phyloP scores from a whole-genome alignment of 2,888 invertebrate species.

The Anthophora plumipes region DNA sequence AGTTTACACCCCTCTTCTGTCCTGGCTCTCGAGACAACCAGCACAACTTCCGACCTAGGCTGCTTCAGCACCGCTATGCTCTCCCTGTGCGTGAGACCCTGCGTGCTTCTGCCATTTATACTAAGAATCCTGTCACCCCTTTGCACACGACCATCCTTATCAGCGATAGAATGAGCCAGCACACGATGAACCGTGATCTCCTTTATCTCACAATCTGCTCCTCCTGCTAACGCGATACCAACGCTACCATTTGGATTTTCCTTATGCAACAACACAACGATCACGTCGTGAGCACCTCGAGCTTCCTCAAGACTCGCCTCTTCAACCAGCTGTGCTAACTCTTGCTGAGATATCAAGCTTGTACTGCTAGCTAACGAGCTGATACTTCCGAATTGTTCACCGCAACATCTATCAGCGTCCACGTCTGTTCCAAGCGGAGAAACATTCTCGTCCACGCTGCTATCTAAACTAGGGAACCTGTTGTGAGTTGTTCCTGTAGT shows the following conservation, averaged over 20 bases:
- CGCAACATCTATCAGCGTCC: slow-evolving; percentile 74
- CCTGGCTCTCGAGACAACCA: slow-evolving; percentile 89
- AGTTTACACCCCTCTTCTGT: slow-evolving; percentile 74
- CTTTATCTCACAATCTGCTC: slow-evolving; percentile 95
- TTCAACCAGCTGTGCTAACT: slow-evolving; percentile 88
- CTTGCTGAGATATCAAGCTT: slow-evolving; percentile 87
- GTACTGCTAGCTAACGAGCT: slow-evolving; percentile 87
- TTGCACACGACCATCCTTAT: slow-evolving; percentile 93
- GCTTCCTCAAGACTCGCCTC: slow-evolving; percentile 89
- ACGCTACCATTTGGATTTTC: slow-evolving; percentile 91
- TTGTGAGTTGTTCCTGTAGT: slow-evolving; percentile 74
- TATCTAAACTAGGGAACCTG: slow-evolving; percentile 86
- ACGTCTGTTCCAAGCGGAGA: slow-evolving; percentile 70
- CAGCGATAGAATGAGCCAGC: slow-evolving; percentile 93
- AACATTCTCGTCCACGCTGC: slow-evolving; percentile 84
- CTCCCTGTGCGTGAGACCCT: slow-evolving; percentile 94
- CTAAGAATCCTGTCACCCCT: slow-evolving; percentile 95
- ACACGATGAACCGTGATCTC: slow-evolving; percentile 97
- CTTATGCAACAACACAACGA: slow-evolving; percentile 88
- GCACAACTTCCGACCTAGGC: slow-evolving; percentile 91
- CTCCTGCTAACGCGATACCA: slow-evolving; percentile 95
- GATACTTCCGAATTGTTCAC: slow-evolving; percentile 86
- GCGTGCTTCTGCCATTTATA: slow-evolving; percentile 94
- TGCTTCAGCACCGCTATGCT: slow-evolving; percentile 94
- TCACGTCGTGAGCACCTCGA: slow-evolving; percentile 85